These are phyloP conservation scores for Drosophila colorata DNA, from an alignment of 2,888 invertebrate genomes.

Conservation along the genomic window DNA sequence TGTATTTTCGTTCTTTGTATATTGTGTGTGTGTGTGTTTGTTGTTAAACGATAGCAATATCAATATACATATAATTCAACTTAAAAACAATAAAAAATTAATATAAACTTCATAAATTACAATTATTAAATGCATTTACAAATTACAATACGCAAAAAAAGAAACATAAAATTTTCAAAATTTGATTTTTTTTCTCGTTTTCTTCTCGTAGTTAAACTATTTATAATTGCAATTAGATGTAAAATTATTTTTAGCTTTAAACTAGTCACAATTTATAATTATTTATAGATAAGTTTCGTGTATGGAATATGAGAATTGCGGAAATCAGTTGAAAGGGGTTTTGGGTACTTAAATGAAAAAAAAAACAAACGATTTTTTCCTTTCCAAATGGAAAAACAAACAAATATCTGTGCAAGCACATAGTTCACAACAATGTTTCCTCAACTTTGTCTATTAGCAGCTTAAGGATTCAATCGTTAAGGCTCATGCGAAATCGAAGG, in stretches of 20 bases:
- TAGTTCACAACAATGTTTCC: conserved; percentile 21
- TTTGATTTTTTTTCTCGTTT: conserved; percentile 34
- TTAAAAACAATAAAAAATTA: conserved; percentile 74
- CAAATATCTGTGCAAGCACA: conserved; percentile 35
- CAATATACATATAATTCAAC: conserved; percentile 51
- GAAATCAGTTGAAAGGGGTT: conserved; percentile 17
- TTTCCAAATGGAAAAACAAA: conserved; percentile 9
- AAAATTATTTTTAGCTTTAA: conserved; percentile 62
- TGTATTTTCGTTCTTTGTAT: conserved; percentile 44
- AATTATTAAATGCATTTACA: conserved; percentile 77
- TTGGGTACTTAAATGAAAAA: conserved; percentile 16
- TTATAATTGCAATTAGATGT: conserved; percentile 62
- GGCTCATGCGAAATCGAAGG: conserved; percentile 38
- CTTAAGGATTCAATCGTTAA: conserved; percentile 38
- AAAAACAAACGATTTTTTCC: conserved; percentile 8
- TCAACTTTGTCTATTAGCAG: conserved; percentile 25
- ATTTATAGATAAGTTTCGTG: conserved; percentile 16
- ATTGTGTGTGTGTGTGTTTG: conserved; percentile 36
- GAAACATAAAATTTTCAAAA: conserved; percentile 63
- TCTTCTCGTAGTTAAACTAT: conserved; percentile 44
- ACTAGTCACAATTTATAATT: conserved; percentile 40
- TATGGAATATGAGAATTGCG: conserved; percentile 21
- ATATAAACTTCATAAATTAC: conserved; percentile 62
- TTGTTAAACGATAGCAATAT: conserved; percentile 57
- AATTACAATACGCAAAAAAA: conserved; percentile 53